Conservation (phyloP, 2,888 invertebrate species). For the Polia nebulosa region DNA sequence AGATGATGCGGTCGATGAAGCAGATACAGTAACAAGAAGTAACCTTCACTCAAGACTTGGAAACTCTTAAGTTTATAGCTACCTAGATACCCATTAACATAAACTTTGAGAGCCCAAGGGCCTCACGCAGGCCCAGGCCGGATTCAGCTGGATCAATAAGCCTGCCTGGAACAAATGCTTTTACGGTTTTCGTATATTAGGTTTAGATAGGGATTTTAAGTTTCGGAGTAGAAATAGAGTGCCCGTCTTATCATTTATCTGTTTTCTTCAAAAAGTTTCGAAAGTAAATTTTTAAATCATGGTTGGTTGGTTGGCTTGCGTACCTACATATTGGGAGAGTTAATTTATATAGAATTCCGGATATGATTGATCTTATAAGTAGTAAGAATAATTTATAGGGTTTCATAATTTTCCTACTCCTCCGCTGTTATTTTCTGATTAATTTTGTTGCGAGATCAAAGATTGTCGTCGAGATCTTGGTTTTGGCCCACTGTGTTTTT, state of each 20-base stretch:
- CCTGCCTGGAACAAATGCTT: conserved; percentile 16
- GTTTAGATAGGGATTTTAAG: conserved; percentile 5
- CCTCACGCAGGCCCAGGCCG: neutral
- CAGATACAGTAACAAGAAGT: too few species aligned
- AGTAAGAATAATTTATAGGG: too few species aligned
- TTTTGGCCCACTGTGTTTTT: too few species aligned
- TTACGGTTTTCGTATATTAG: conserved; percentile 21
- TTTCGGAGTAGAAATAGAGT: conserved; percentile 4
- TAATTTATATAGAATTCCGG: too few species aligned
- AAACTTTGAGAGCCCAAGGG: conserved; percentile 7
- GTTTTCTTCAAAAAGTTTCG: neutral
- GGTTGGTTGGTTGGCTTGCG: too few species aligned
- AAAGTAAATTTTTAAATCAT: neutral
- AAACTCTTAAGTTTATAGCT: neutral
- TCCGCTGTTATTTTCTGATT: too few species aligned
- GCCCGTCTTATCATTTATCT: neutral
- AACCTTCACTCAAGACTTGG: neutral
- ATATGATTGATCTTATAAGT: too few species aligned
- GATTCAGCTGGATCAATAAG: conserved; percentile 33
- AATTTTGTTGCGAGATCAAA: too few species aligned
- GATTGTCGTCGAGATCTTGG: too few species aligned
- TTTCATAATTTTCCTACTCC: too few species aligned
- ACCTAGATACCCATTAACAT: conserved; percentile 1
- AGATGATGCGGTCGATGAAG: too few species aligned
- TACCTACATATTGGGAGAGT: too few species aligned